Base-by-base conservation (phyloP, 2,888 invertebrate species). In the Acronicta aceris region DNA sequence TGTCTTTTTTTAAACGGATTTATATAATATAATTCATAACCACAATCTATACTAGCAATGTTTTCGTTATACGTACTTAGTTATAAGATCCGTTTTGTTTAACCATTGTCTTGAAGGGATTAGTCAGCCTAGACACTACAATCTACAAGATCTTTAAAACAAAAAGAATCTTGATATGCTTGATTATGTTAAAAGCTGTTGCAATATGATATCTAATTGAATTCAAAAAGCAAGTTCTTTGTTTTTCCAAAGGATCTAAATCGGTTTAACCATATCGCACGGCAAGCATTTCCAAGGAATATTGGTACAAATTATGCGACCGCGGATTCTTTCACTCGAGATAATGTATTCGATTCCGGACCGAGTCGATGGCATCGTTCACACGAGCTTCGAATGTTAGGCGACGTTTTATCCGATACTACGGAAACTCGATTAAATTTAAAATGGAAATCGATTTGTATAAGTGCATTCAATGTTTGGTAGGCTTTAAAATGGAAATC, bases 291-390 rank as follows among this genome's bases (percentile, higher is more conserved):
- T 74, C 78, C 78, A 75, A 59, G 73, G 78, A 78, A 83, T 83
- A 86, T 84, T 85, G 83, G 81, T 87, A 90, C 92, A 92, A 92
- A 92, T 92, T 91, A 91, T 92, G 80, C 92, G 84, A 85, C 82
- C 76, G 74, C 76, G 88, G 79, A 89, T 89, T 87, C 89, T 86
- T 87, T 85, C 81, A 77, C 64, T 73, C 64, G 82, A 85, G 91
- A 92, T 92, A 91, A 91, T 91, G 84, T 91, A 91, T 92, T 88
- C 91, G 91, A 90, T 91, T 88, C 84, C 78, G 79, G 81, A 75
- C 75, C 79, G 76, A 80, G 77, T 78, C 90, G 92, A 92, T 92
- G 88, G 91, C 88, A 92, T 92, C 92, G 90, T 92, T 92, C 92
- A 92, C 92, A 91, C 90, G 89, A 87, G 87, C 90, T 85, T 88